Conservation (phyloP, 2,888 invertebrate species). For the Pristionchus fissidentatus region DNA sequence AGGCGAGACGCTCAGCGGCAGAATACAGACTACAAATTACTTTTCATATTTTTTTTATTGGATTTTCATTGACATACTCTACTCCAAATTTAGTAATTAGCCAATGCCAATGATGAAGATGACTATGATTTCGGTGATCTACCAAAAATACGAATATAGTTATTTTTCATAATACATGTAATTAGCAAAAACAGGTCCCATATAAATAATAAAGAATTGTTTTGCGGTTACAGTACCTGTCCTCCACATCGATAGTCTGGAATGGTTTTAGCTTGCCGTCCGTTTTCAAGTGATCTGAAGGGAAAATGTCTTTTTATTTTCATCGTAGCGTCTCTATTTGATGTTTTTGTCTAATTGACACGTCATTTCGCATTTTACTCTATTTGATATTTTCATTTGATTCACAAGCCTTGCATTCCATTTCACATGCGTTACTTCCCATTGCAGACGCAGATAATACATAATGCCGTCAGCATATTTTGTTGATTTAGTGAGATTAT, state of each 20-base stretch:
- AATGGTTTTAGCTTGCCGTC: conserved; percentile 57
- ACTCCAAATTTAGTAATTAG: neutral
- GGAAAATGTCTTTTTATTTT: neutral
- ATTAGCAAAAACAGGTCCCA: too few relatives aligned
- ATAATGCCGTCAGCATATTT: too few relatives aligned
- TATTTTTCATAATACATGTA: too few relatives aligned
- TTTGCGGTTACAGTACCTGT: conserved; percentile 48
- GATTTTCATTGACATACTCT: too few relatives aligned
- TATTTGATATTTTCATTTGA: too few relatives aligned
- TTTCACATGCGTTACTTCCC: neutral
- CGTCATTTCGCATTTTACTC: too few relatives aligned
- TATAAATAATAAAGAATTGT: neutral
- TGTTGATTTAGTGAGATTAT: too few relatives aligned
- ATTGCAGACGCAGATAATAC: too few relatives aligned
- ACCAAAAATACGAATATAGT: too few relatives aligned
- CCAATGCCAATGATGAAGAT: too few relatives aligned
- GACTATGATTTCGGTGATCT: too few relatives aligned
- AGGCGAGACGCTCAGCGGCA: conserved; percentile 53
- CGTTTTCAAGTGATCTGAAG: neutral
- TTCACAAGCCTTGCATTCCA: neutral
- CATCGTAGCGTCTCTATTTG: neutral
- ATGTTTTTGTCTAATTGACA: too few relatives aligned
- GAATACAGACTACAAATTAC: conserved; percentile 51
- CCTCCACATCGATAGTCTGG: conserved; percentile 56
- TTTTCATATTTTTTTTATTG: neutral